Base-by-base conservation (phyloP, 2,888 invertebrate genomes). In the Harpagoxenus sublaevis region DNA sequence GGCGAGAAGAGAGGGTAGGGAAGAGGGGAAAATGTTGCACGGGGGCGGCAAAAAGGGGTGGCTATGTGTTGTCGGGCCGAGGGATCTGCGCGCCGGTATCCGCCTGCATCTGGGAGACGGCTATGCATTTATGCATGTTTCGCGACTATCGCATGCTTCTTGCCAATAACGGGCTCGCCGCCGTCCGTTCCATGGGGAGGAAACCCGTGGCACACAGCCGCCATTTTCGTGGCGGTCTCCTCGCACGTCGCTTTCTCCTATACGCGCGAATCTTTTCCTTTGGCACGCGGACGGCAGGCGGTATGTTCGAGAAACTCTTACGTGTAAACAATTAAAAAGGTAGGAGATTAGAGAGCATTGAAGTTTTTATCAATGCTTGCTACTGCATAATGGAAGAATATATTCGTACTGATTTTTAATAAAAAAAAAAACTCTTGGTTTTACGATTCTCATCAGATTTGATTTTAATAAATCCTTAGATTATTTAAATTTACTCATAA, bases 111-210 rank as follows among this genome's bases (percentile, higher is more conserved):
- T 93, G 91, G 86, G 91, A 91, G 91, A 91, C 91, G 92, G 93
- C 89, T 92, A 93, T 94, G 93, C 94, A 94, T 94, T 93, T 93
- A 94, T 94, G 93, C 93, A 94, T 93, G 93, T 93, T 92, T 94
- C 89, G 91, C 92, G 90, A 92, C 92, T 94, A 94, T 94, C 93
- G 93, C 93, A 93, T 94, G 93, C 91, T 93, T 92, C 94, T 93
- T 93, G 94, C 93, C 94, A 94, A 94, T 94, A 94, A 94, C 93
- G 92, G 48, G 71, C 60, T 15, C 89, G 88, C 87, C 89, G 88
- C 87, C 78, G 70, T 23, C 39, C 90, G 89, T 92, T 92, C 89
- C 89, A 89, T 90, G 90, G 88, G 89, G 88, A 89, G 77, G 83
- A 88, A 82, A 71, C 84, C 77, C 84, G 48, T 83, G 45, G 35